phyloP scores from a whole-genome alignment of 2,797 vertebrate genomes.

The Coendou prehensilis region DNA sequence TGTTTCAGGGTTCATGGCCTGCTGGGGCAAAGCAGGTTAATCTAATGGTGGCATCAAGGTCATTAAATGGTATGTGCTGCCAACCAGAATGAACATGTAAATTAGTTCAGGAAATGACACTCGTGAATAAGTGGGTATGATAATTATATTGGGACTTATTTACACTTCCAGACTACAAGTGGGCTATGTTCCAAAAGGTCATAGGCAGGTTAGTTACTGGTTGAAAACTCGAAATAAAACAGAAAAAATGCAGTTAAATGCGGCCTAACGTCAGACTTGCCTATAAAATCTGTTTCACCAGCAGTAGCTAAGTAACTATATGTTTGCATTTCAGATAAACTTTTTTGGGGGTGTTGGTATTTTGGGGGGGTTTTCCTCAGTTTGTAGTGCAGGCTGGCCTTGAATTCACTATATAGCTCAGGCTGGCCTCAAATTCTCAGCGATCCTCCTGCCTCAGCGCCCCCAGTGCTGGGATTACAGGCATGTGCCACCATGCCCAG shows the following conservation, averaged over 20 bases:
- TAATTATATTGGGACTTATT: slow-evolving; percentile 70
- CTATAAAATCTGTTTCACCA: slow-evolving; percentile 36
- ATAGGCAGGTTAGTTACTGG: slow-evolving; percentile 43
- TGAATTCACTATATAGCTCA: not conserved
- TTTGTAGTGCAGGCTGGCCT: not conserved
- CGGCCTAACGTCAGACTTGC: not conserved
- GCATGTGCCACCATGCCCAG: not conserved
- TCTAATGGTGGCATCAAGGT: slow-evolving; percentile 63
- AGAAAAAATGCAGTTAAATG: slow-evolving; percentile 59
- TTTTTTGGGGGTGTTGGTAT: not conserved
- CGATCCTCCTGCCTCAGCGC: not conserved
- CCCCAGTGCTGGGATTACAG: not conserved
- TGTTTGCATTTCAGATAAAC: not conserved
- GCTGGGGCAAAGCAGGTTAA: slow-evolving; percentile 57
- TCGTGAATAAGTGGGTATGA: slow-evolving; percentile 63
- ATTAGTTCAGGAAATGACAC: slow-evolving; percentile 69
- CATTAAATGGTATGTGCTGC: slow-evolving; percentile 56
- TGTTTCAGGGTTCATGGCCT: slow-evolving; percentile 60
- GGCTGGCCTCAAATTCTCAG: not conserved
- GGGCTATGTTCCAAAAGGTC: slow-evolving; percentile 63
- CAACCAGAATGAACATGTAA: slow-evolving; percentile 63
- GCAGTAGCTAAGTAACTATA: slow-evolving; percentile 15
- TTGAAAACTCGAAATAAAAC: slow-evolving; percentile 48
- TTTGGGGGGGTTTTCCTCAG: not conserved
- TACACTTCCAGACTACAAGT: slow-evolving; percentile 68